A percentile compares a stretch with the other conserved stretches of the same genome.
phyloP scores from a whole-genome alignment of 2,888 invertebrate genomes.

The Bellardia bayeri region DNA sequence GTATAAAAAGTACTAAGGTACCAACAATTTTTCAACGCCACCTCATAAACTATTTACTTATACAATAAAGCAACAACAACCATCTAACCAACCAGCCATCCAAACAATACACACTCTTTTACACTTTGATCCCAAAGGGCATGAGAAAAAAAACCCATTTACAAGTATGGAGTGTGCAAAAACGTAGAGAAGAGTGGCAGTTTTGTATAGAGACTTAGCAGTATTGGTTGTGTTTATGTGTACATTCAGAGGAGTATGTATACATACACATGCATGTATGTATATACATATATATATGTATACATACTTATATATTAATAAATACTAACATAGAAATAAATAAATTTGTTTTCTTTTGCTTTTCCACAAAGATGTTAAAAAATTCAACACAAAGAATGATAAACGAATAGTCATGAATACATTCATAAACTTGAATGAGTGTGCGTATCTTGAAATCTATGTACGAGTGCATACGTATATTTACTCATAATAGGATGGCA shows the following conservation, averaged over 20 bases:
- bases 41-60: slow-evolving; percentile 14
- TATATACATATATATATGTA: neutral
- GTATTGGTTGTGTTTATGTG: slow-evolving; percentile 21
- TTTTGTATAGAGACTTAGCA: slow-evolving; percentile 30
- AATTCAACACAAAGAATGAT: slow-evolving; percentile 58
- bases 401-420: slow-evolving; percentile 50
- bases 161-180: slow-evolving; percentile 45
- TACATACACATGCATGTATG: neutral
- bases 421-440: slow-evolving; percentile 6
- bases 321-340: neutral
- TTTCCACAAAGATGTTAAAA: slow-evolving; percentile 56
- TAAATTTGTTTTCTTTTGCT: neutral
- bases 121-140: slow-evolving; percentile 65
- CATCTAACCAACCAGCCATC: slow-evolving; percentile 11
- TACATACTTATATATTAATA: slow-evolving; percentile 1
- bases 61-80: neutral
- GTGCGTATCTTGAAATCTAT: neutral
- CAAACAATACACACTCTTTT: slow-evolving; percentile 47
- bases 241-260: no score
- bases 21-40: neutral
- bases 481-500: neutral
- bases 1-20: slow-evolving; percentile 16
- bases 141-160: slow-evolving; percentile 52
- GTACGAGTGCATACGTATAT: neutral
- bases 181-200: slow-evolving; percentile 19